Base-by-base conservation (phyloP, 1,140 invertebrate genomes). In the Polypedilum pembai region DNA sequence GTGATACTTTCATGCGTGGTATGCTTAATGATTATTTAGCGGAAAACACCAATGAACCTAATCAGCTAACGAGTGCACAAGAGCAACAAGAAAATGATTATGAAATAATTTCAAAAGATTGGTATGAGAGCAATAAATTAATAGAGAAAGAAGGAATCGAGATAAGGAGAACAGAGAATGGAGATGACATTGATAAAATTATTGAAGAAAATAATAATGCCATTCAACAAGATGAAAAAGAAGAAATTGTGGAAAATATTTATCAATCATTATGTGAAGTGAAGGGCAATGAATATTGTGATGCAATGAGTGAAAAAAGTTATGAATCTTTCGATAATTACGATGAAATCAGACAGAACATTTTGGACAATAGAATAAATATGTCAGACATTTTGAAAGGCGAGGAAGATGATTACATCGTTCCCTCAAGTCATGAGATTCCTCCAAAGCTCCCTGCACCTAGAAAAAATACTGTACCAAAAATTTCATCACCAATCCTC, bases 261-360 rank as follows among this genome's bases (percentile, higher is more conserved):
- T 81, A 81, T 73, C 80, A 80, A 73, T 81, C 78, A 0, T 74
- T 80, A 56, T 78, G 79, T 24, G 79, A 81, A 74, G 76, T 76
- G 15, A 76, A 74, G 21, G 73, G 24, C 1, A 33, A 5, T 41
- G 10, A 18, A 63, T 56, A 15, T 15, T 8, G 10, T 10, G 74
- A 75, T 72, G 21, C 12, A n/a, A 41, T 15, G 18, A 75, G 72
- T 40, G 40, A 41, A 5, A 73, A 73, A 10, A 73, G 66, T 17
- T 76, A 75, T 65, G 76, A 75, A 74, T 76, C 76, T 7, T 75
- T 65, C 74, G 79, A 81, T 75, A 81, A 79, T 24, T 82, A 82
- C 40, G 80, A 82, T 40, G 80, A 81, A 17, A 78, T 78, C 1
- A 80, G 73, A 12, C 78, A 80, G 63, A 74, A 72, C 7, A 40